Evolutionary conservation across 2,888 invertebrate genomes (phyloP), one percentile per base, ranked within the genome.

Genomic region (Eutolmus rufibarbis): DNA sequence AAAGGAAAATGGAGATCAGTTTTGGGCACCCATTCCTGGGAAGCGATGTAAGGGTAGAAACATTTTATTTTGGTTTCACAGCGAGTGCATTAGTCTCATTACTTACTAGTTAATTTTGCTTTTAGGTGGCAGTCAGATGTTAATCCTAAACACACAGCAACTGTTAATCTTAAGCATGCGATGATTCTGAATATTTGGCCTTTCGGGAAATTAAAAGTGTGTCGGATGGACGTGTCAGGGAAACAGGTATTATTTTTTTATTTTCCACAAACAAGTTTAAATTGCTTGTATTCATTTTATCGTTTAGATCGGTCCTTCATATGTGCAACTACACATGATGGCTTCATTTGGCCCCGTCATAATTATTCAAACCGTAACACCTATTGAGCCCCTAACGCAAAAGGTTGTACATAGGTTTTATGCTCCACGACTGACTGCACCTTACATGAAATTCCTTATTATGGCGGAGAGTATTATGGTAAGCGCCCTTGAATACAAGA

Each of bases 401-500:
- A 94, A 94, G 89, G 95, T 97, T 0, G 94, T 96, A 0, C 97
- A 98, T 90, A 93, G 96, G n/a, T 94, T 98, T 89, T 98, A 95
- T 92, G 94, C 95, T 0, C 94, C 95, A 0, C 89, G 91, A 0
- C 90, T 94, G 87, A 93, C 95, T 37, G 95, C 95, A 0, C 94
- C 95, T 0, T 93, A 96, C 8, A 95, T 95, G 0, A 95, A 95
- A 84, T 91, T 96, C 14, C 92, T 95, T 19, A 93, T 97, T 2
- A 91, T 94, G 0, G 95, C 94, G 0, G 97, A 98, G 92, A 94
- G 94, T 8, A 91, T 94, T 23, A 96, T 96, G 95, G 95, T 95
- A 90, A 91, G 91, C 12, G 0, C 9, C 16, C 0, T 57, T 74
- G 40, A 85, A 19, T 19, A 8, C n/a, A 40, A 66, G 19, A 19